Conservation (phyloP, 2,113 vertebrate genomes). For the Vidua macroura region DNA sequence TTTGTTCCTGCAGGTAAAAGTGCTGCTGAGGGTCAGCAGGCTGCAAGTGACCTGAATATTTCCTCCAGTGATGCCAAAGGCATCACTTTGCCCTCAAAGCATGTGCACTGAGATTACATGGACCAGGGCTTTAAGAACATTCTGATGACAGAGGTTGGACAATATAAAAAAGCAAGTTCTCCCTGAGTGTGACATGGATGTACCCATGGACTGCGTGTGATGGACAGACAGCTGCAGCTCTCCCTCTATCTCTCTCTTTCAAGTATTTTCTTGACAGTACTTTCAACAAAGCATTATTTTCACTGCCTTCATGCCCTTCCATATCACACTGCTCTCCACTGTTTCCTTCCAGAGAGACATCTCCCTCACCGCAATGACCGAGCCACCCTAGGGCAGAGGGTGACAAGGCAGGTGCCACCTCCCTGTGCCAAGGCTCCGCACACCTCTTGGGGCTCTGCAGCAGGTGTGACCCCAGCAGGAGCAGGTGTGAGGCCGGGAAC, state of each 20-base stretch:
- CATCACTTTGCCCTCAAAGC: not conserved
- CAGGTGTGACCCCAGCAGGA: not conserved
- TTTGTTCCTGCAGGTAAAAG: not conserved
- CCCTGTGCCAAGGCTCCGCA: accelerated
- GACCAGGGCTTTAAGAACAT: not conserved
- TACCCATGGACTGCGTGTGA: not conserved
- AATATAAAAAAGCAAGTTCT: not conserved
- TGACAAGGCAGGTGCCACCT: not conserved
- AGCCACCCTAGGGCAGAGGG: accelerated
- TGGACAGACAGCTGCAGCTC: not conserved
- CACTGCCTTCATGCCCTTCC: not conserved
- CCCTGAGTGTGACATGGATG: too few relatives aligned
- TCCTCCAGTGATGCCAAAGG: accelerated
- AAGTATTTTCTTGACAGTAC: not conserved
- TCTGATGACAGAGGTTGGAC: not conserved
- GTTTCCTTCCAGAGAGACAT: not conserved
- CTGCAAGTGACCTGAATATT: accelerated
- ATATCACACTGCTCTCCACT: accelerated
- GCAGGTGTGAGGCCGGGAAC: accelerated
- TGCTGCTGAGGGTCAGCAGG: not conserved
- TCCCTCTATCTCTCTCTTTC: too few relatives aligned
- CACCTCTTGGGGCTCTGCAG: not conserved
- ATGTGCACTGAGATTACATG: accelerated
- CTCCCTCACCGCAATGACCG: accelerated
- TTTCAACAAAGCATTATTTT: not conserved